Evolutionary conservation across 2,888 invertebrate genomes (phyloP).

Genomic region (Amorpha juglandis): DNA sequence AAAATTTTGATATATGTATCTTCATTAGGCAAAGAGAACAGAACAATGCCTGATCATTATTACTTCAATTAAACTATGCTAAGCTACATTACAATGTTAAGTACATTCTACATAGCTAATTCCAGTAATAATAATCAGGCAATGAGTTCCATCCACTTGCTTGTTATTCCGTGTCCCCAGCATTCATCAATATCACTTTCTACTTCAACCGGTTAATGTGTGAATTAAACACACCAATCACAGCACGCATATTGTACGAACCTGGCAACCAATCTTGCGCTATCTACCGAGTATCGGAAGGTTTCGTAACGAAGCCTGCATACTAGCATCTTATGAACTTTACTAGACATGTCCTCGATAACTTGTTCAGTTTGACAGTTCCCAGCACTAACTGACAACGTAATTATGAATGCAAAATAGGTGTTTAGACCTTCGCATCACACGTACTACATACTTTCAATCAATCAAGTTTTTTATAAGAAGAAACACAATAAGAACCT

Average conservation of each 20-base stretch:
- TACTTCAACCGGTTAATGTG: neutral
- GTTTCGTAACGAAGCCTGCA: conserved; percentile 69
- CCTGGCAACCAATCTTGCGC: conserved; percentile 76
- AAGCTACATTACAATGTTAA: too few species aligned
- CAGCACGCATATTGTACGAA: conserved; percentile 36
- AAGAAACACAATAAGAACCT: conserved; percentile 25
- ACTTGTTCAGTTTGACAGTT: conserved; percentile 54
- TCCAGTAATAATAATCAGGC: too few species aligned
- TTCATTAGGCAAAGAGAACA: too few species aligned
- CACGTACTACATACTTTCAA: conserved; percentile 37
- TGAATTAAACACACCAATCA: conserved; percentile 7
- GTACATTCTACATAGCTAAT: too few species aligned
- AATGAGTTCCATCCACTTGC: too few species aligned
- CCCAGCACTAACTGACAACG: conserved; percentile 62
- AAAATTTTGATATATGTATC: too few species aligned
- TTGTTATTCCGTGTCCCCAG: neutral
- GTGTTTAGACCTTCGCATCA: conserved; percentile 54
- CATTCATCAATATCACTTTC: neutral
- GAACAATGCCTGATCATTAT: too few species aligned
- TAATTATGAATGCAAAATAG: conserved; percentile 66
- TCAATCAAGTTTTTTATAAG: conserved; percentile 36
- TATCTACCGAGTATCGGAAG: conserved; percentile 72
- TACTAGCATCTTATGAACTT: conserved; percentile 53
- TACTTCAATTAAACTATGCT: too few species aligned
- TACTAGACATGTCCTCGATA: conserved; percentile 58